Evolutionary conservation across 2,888 invertebrate species (phyloP).

Genomic region (Patella pellucida): DNA sequence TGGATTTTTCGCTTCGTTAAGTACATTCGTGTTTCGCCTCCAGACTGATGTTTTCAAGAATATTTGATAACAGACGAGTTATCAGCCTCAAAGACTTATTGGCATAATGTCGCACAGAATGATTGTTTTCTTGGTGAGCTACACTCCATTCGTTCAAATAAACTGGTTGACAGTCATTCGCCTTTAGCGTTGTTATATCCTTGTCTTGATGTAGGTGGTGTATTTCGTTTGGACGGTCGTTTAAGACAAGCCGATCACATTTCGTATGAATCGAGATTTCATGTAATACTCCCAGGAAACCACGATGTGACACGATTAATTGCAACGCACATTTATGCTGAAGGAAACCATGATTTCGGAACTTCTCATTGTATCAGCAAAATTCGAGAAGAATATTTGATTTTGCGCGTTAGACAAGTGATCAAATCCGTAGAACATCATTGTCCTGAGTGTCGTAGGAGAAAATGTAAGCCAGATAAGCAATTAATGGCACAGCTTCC

Average conservation of each 20-base stretch:
- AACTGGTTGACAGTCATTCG: too few relatives aligned
- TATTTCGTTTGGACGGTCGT: constrained; percentile 9
- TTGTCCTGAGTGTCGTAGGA: constrained; percentile 10
- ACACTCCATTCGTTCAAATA: too few relatives aligned
- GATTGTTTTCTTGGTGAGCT: too few relatives aligned
- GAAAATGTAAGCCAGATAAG: neutral
- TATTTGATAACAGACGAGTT: neutral
- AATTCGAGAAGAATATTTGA: constrained; percentile 27
- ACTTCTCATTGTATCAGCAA: constrained; percentile 26
- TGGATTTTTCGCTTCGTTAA: neutral
- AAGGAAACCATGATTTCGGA: constrained; percentile 20
- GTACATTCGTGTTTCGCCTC: neutral
- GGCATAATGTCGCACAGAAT: neutral
- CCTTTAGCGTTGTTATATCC: too few relatives aligned
- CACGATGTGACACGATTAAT: neutral
- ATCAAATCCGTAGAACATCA: constrained; percentile 19
- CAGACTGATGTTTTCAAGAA: neutral
- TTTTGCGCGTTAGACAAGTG: constrained; percentile 24
- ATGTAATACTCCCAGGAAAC: constrained; percentile 27
- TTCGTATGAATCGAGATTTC: constrained; percentile 22
- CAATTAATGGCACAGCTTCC: too few relatives aligned
- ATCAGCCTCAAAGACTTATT: neutral
- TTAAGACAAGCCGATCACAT: constrained; percentile 21
- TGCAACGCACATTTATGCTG: constrained; percentile 14
- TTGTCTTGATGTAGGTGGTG: too few relatives aligned